These are phyloP conservation scores for Dascillus cervinus DNA, from an alignment of 2,888 invertebrate genomes.

Conservation along the genomic window DNA sequence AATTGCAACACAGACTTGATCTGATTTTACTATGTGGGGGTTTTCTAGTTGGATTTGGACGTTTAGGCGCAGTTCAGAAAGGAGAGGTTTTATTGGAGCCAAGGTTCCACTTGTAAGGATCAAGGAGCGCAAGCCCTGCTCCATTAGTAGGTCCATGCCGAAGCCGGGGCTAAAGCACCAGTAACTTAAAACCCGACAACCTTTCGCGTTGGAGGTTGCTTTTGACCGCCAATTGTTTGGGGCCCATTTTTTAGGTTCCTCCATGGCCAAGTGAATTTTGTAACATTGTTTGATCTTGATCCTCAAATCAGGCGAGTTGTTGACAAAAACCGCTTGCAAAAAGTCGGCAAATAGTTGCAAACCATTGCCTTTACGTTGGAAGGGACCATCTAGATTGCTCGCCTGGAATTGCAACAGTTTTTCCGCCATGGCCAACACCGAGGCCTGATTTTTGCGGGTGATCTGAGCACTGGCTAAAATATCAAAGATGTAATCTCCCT, in stretches of 20 bases:
- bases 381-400: slow-evolving; percentile 58
- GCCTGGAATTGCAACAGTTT: slow-evolving; percentile 70
- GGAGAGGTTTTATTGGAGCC: slow-evolving; percentile 83
- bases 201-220: slow-evolving; percentile 28
- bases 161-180: slow-evolving; percentile 98
- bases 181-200: slow-evolving; percentile 72
- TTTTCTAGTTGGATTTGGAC: slow-evolving; percentile 81
- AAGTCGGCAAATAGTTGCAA: slow-evolving; percentile 73
- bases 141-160: slow-evolving; percentile 82
- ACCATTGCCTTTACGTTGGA: slow-evolving; percentile 70
- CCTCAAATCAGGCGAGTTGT: slow-evolving; percentile 51
- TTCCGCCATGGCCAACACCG: slow-evolving; percentile 62
- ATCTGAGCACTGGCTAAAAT: slow-evolving; percentile 43
- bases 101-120: slow-evolving; percentile 96
- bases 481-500: slow-evolving; percentile 70
- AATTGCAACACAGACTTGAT: slow-evolving; percentile 82
- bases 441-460: slow-evolving; percentile 22
- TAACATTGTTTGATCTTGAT: slow-evolving; percentile 66
- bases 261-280: slow-evolving; percentile 46
- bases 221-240: slow-evolving; percentile 59
- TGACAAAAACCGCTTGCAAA: slow-evolving; percentile 62
- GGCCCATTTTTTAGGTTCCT: slow-evolving; percentile 41
- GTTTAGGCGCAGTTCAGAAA: slow-evolving; percentile 79
- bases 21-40: slow-evolving; percentile 81
- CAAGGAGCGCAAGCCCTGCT: slow-evolving; percentile 74